Conservation (phyloP, 2,888 invertebrate genomes). For the Gortyna flavago region DNA sequence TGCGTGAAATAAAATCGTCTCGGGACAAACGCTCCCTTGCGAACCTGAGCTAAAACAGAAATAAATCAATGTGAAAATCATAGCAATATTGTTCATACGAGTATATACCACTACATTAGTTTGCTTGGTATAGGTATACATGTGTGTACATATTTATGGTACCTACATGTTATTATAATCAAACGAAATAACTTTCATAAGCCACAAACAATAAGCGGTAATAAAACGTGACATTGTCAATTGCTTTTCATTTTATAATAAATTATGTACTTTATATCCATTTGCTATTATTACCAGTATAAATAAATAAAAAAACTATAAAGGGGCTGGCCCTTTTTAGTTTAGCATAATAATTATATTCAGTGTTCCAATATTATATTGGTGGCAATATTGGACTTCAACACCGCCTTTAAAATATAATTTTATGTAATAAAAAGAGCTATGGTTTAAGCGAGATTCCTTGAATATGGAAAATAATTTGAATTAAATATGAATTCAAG, state of each 20-base stretch:
- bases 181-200: neutral
- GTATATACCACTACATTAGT: neutral
- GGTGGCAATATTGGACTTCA: neutral
- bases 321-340: neutral
- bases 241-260: neutral
- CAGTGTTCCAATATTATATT: neutral
- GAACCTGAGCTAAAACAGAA: too few relatives aligned
- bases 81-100: neutral
- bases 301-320: too few relatives aligned
- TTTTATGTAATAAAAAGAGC: conserved; percentile 26
- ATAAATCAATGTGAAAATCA: neutral
- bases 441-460: conserved; percentile 35
- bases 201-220: neutral
- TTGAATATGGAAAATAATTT: conserved; percentile 62
- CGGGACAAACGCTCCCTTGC: too few relatives aligned
- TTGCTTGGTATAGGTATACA: too few relatives aligned
- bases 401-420: conserved; percentile 17
- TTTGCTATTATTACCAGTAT: neutral
- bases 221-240: neutral
- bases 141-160: too few relatives aligned
- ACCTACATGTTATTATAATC: too few relatives aligned
- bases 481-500: conserved; percentile 61
- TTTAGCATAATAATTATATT: neutral
- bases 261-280: neutral
- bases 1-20: too few relatives aligned